phyloP scores from a whole-genome alignment of 2,888 invertebrate species.

The Lampropteryx suffumata region DNA sequence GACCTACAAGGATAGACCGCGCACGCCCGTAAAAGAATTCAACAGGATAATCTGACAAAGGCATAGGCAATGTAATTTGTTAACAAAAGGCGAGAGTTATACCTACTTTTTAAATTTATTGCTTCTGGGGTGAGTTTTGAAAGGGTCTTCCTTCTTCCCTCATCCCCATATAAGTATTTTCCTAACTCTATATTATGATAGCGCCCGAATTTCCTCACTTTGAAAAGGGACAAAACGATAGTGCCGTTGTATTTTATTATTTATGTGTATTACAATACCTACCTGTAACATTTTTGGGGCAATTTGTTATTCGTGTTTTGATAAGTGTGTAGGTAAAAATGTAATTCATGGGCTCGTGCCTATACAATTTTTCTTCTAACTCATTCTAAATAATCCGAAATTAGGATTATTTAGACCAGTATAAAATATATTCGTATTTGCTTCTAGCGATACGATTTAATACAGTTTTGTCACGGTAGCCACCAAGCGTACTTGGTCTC shows the following conservation, averaged over 20 bases:
- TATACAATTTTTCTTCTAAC: too few relatives aligned
- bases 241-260: conserved; percentile 25
- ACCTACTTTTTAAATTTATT: conserved; percentile 54
- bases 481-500: conserved; percentile 1
- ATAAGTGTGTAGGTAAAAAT: conserved; percentile 8
- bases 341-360: conserved; percentile 6
- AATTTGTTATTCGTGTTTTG: conserved; percentile 23
- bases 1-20: conserved; percentile 47
- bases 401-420: too few relatives aligned
- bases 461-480: conserved; percentile 7
- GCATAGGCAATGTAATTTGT: conserved; percentile 52
- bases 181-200: conserved; percentile 31
- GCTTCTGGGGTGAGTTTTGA: conserved; percentile 40
- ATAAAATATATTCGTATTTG: too few relatives aligned
- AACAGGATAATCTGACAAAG: conserved; percentile 39
- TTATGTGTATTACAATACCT: conserved; percentile 21
- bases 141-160: conserved; percentile 35
- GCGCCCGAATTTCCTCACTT: conserved; percentile 28
- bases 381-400: too few relatives aligned
- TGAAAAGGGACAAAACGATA: conserved; percentile 29
- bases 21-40: conserved; percentile 45
- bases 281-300: conserved; percentile 15
- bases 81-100: conserved; percentile 57
- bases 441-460: too few relatives aligned
- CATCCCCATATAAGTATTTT: conserved; percentile 28